Base-by-base conservation (phyloP, 2,888 invertebrate species). In the Agrotis segetum region DNA sequence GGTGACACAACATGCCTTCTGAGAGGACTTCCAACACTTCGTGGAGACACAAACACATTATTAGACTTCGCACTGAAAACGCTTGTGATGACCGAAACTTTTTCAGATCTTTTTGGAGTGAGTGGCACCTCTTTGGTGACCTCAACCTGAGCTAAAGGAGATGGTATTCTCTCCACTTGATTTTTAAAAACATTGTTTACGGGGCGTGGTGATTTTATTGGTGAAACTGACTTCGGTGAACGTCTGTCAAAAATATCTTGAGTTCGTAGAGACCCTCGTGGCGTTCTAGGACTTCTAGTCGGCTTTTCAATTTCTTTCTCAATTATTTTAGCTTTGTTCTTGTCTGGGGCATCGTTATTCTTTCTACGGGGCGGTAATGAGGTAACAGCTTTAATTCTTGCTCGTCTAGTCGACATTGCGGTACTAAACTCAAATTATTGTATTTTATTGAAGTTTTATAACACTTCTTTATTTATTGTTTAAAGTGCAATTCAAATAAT, bases 301-400 rank as follows among this genome's bases (percentile, higher is more conserved):
- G 63, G 71, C 59, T 88, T 89, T 74, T 91, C 91, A 21, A 81
- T 84, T 60, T 89, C 88, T 69, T 89, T 91, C n/a, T 72, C 29
- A 44, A 82, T 74, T 19, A 62, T 74, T n/a, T 84, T 78, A 62
- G 88, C 86, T 65, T 86, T 87, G 70, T 88, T 90, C 34, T 64
- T 83, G n/a, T 92, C 91, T 24, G 77, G 65, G 71, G 79, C 88
- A 50, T 92, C 94, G 29, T 84, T 88, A 87, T 94, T 94, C 88
- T 93, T 94, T 86, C 95, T 90, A 73, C 95, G 92, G 40, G 97
- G 96, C 58, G 97, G 97, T 79, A 98, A 96, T 77, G 97, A 97
- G 58, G 97, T 97, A 84, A 97, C 96, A 70, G 97, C 97, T 96
- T 98, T 98, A 85, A 98, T 97, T 92, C 98, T 96, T 63, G 97